Conservation (phyloP, 2,113 vertebrate species). For the Tricholaema leucomelas region DNA sequence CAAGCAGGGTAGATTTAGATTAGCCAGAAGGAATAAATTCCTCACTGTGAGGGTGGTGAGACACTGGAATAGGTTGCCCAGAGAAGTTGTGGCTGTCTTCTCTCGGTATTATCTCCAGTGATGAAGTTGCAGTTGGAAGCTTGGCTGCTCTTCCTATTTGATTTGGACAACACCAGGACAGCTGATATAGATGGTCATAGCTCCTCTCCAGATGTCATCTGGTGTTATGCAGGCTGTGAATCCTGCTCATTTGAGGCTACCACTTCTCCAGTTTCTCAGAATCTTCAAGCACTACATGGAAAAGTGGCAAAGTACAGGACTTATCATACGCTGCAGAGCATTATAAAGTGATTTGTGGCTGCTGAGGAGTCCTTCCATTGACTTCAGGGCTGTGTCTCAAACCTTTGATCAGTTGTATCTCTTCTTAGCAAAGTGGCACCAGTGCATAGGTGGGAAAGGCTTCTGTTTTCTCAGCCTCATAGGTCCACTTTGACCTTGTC, state of each 20-base stretch:
- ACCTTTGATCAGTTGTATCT: slow-evolving; percentile 32
- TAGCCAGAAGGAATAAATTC: too few species aligned
- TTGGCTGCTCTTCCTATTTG: neutral
- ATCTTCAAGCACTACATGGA: neutral
- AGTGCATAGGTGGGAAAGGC: neutral
- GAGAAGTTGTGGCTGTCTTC: too few species aligned
- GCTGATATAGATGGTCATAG: neutral
- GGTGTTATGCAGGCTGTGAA: neutral
- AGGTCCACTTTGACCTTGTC: neutral
- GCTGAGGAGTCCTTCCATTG: neutral
- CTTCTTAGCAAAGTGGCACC: neutral
- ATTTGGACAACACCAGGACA: neutral
- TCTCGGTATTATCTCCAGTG: neutral
- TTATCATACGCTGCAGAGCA: neutral
- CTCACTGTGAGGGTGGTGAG: too few species aligned
- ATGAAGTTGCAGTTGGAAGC: neutral
- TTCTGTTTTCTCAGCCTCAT: neutral
- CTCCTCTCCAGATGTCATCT: neutral
- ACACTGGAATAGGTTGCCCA: too few species aligned
- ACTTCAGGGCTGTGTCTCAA: slow-evolving; percentile 28
- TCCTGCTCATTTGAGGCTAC: neutral
- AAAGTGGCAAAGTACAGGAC: slow-evolving; percentile 33
- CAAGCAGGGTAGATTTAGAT: too few species aligned
- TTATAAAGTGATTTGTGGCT: neutral
- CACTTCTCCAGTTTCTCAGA: neutral